A percentile compares a stretch with the other conserved stretches of the same genome.
phyloP scores from a whole-genome alignment of 2,888 invertebrate genomes.

The Hyposoter dolosus region DNA sequence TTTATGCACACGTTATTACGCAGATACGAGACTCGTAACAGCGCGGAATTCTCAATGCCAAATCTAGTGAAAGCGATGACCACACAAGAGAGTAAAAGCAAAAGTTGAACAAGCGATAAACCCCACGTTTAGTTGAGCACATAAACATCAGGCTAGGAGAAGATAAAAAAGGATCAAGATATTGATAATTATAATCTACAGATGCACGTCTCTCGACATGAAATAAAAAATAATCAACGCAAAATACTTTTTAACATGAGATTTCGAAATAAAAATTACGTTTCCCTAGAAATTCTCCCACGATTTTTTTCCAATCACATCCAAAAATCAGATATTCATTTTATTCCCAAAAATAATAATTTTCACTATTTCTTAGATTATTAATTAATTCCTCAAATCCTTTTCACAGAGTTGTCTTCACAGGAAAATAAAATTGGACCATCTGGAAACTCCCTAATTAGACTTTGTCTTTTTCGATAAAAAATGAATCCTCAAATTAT shows the following conservation, averaged over 20 bases:
- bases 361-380: background rate
- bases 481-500: background rate
- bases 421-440: background rate
- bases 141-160: conserved; percentile 7
- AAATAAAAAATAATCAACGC: background rate
- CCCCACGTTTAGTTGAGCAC: conserved; percentile 19
- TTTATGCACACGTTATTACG: background rate
- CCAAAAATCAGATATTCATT: background rate
- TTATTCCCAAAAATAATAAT: background rate
- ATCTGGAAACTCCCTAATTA: background rate
- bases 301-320: background rate
- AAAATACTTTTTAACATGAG: background rate
- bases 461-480: too few species aligned
- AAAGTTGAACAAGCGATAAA: conserved; percentile 45
- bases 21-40: conserved; percentile 27
- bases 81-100: conserved; percentile 57
- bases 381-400: background rate
- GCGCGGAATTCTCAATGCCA: conserved; percentile 70
- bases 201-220: background rate
- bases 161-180: background rate
- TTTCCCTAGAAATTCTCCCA: background rate
- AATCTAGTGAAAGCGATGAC: conserved; percentile 71
- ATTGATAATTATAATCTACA: background rate
- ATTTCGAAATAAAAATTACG: background rate
- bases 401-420: background rate